Conservation (phyloP, 2,888 invertebrate species). For the Eilema caniola region DNA sequence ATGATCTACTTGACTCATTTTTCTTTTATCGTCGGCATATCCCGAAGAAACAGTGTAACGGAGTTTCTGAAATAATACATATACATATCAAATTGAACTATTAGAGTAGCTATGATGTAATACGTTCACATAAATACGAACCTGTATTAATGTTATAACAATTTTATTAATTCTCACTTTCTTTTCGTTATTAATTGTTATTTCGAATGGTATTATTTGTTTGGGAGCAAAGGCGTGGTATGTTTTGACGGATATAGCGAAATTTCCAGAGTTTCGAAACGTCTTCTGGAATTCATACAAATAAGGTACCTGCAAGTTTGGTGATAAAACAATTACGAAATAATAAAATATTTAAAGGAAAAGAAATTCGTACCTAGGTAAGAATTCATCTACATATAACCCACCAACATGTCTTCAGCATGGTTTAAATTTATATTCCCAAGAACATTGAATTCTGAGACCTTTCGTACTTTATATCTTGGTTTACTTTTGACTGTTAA, state of each 20-base stretch:
- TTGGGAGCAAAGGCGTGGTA: conserved; percentile 69
- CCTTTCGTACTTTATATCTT: conserved; percentile 58
- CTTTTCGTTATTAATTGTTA: conserved; percentile 68
- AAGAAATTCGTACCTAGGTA: neutral
- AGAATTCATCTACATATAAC: conserved; percentile 28
- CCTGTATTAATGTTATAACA: conserved; percentile 67
- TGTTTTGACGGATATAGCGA: conserved; percentile 68
- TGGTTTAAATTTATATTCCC: conserved; percentile 71
- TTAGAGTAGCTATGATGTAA: neutral
- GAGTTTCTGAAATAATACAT: conserved; percentile 66
- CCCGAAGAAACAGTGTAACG: conserved; percentile 70
- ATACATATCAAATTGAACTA: neutral
- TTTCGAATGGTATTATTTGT: conserved; percentile 70
- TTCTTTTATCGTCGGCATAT: conserved; percentile 66
- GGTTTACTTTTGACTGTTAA: conserved; percentile 71
- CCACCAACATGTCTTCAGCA: conserved; percentile 65
- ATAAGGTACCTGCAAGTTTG: conserved; percentile 60
- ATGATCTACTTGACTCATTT: conserved; percentile 59
- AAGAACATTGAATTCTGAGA: conserved; percentile 63
- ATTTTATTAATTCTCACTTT: conserved; percentile 69
- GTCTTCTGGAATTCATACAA: conserved; percentile 64
- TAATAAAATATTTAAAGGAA: conserved; percentile 17
- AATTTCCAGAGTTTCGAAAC: conserved; percentile 60
- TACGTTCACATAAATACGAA: conserved; percentile 43
- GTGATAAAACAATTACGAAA: conserved; percentile 23